Base-by-base conservation (phyloP, 2,113 vertebrate genomes). In the Psophia crepitans region DNA sequence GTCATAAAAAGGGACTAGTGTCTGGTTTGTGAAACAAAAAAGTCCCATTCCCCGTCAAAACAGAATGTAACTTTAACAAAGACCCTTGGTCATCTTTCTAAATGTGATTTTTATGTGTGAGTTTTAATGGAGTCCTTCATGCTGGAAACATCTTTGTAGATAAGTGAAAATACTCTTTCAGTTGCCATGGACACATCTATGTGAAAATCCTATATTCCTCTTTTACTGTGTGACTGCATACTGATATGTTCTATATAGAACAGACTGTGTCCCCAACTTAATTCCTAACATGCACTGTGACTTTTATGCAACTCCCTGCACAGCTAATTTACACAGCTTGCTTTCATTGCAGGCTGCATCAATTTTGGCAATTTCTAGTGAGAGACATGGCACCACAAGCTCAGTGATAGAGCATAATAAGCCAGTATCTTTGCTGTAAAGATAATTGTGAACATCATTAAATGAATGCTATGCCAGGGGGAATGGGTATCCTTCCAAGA, bases 401-500 rank as follows among this genome's bases (percentile, higher is more conserved):
- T 96, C 37, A 3, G 53, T 22, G 78, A 93, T 73, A 73, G 53
- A 53, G 87, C 66, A 53, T 87, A 94, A 93, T 87, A 94, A 91
- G 48, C 65, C 91, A 65, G 48, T 68, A 76, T 95, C 87, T 91
- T 73, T 93, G 70, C 89, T 95, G 74, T 94, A 91, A 94, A 87
- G 87, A 96, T 90, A 91, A 94, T 91, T 96, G 89, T 91, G 96
- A 89, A 73, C 65, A 93, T 79, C 69, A 89, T 85, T 85, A 80
- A 95, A 89, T 57, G 78, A 90, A 90, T 94, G 81, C 44, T 83
- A 14, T 90, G 93, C 91, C 92, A 71, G 84, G 26, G 89, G 78
- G 82, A 91, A 77, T 46, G 84, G 53, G 78, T 94, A 83, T 85
- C 74, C 81, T 91, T 97, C 94, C 96, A 97, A 94, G 80, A 96